Evolutionary conservation across 2,113 vertebrate species (phyloP).

Genomic region (Puffinus mauretanicus): DNA sequence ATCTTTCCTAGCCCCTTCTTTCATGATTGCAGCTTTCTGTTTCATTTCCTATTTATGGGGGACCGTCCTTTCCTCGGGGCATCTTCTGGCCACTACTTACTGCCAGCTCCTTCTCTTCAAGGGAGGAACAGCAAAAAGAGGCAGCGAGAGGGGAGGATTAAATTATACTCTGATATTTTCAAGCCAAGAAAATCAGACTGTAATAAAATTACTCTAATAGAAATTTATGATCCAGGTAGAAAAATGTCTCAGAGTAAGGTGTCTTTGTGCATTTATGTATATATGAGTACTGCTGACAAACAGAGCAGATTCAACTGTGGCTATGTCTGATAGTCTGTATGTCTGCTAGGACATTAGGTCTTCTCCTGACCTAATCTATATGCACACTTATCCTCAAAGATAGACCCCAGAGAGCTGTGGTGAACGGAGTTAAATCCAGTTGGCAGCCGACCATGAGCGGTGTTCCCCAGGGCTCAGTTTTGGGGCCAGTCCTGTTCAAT

Average conservation of each 20-base stretch:
- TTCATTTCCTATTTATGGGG: constrained; percentile 45
- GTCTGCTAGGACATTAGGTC: neutral
- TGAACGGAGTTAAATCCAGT: too few species aligned
- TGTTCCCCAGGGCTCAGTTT: too few species aligned
- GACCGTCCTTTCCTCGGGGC: neutral
- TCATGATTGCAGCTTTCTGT: constrained; percentile 18
- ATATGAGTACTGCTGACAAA: neutral
- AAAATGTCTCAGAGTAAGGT: neutral
- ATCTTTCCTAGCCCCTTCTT: neutral
- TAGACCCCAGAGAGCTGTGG: too few species aligned
- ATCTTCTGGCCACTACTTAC: neutral
- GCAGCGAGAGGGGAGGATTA: neutral
- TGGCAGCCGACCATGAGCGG: too few species aligned
- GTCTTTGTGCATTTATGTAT: neutral
- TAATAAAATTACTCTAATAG: neutral
- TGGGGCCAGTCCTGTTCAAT: too few species aligned
- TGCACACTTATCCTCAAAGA: neutral
- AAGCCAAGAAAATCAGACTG: neutral
- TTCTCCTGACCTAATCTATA: neutral
- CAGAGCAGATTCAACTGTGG: neutral
- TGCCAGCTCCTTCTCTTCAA: constrained; percentile 7
- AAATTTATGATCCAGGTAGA: neutral
- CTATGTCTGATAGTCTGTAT: neutral
- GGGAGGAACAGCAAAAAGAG: neutral
- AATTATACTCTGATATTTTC: constrained; percentile 29